A percentile compares a stretch with the other conserved stretches of the same genome.
phyloP scores from a whole-genome alignment of 2,113 vertebrate genomes.

The Naja naja region DNA sequence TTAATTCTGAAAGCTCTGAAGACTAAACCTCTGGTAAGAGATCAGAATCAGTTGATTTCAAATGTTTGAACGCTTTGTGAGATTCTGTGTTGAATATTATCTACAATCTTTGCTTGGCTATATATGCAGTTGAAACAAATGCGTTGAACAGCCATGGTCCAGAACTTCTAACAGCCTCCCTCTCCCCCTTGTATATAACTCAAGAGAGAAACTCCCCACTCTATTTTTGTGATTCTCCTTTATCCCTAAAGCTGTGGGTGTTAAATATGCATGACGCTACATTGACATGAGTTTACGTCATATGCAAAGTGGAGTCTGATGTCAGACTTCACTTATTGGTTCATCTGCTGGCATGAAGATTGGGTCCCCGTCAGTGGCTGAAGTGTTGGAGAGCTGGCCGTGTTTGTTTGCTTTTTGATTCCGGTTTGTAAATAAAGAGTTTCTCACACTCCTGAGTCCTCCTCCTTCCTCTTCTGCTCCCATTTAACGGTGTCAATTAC shows the following conservation, averaged over 20 bases:
- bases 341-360: too few species aligned
- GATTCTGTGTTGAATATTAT: background rate
- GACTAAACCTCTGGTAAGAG: background rate
- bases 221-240: slow-evolving; percentile 30
- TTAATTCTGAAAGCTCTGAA: background rate
- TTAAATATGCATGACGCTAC: too few species aligned
- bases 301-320: too few species aligned
- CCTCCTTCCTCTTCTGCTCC: too few species aligned
- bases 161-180: background rate
- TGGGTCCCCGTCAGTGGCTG: too few species aligned
- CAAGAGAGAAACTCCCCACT: slow-evolving; percentile 28
- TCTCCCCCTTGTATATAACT: slow-evolving; percentile 9
- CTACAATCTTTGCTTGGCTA: background rate
- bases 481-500: slow-evolving; percentile 22
- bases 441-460: too few species aligned
- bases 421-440: too few species aligned
- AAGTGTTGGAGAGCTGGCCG: too few species aligned
- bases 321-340: too few species aligned
- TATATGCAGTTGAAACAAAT: background rate
- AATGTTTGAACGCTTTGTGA: background rate
- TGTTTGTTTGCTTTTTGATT: too few species aligned
- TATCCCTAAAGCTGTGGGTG: slow-evolving; percentile 18
- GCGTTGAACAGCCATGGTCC: background rate
- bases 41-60: background rate
- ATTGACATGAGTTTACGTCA: too few species aligned